Conservation (phyloP, 2,113 vertebrate genomes). For the Marmota flaviventris region DNA sequence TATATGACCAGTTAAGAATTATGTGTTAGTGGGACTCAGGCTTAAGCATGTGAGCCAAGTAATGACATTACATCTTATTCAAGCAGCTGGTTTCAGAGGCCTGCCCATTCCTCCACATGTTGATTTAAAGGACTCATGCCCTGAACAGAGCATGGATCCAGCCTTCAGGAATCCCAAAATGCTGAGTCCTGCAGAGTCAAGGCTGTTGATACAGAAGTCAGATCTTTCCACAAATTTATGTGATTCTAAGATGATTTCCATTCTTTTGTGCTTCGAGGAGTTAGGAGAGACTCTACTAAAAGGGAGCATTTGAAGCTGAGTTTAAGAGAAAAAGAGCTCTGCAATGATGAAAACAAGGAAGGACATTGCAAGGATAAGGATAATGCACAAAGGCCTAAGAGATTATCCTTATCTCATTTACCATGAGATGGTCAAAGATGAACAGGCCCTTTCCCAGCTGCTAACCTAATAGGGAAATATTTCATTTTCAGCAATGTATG, state of each 20-base stretch:
- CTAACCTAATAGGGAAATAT: neutral
- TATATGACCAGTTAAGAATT: neutral
- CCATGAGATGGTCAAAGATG: no score
- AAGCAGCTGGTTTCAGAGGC: neutral
- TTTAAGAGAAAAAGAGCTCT: neutral
- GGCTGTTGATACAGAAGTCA: neutral
- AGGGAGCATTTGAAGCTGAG: neutral
- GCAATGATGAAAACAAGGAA: neutral
- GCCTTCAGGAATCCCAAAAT: neutral
- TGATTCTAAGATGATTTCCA: neutral
- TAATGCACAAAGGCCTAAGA: neutral
- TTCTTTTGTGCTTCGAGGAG: neutral
- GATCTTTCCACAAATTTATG: neutral
- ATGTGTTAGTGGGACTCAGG: neutral
- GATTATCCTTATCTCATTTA: neutral
- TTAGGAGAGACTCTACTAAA: conserved; percentile 15
- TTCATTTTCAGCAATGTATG: neutral
- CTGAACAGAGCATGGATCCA: neutral
- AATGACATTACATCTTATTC: neutral
- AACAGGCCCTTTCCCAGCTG: neutral
- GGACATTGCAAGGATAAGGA: neutral
- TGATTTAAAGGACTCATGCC: no score
- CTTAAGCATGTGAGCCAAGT: neutral
- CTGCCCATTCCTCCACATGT: neutral
- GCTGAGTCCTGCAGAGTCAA: neutral